These are phyloP conservation scores for Papilio protenor DNA, from an alignment of 2,888 invertebrate genomes.

Conservation along the genomic window DNA sequence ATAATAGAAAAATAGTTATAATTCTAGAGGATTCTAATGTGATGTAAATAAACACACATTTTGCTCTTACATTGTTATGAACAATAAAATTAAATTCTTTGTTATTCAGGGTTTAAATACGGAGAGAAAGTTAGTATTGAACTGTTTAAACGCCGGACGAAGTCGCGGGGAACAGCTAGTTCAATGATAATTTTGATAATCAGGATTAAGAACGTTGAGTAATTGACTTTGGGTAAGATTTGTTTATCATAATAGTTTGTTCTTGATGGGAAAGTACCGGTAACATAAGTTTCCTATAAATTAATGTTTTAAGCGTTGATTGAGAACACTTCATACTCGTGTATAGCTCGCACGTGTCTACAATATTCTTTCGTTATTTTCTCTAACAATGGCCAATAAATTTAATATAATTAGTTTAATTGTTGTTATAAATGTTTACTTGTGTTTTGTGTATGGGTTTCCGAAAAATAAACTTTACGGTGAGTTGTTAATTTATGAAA, in stretches of 20 bases:
- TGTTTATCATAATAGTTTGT: neutral
- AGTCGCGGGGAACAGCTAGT: too few species aligned
- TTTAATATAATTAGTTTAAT: slow-evolving; percentile 11
- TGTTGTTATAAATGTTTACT: slow-evolving; percentile 5
- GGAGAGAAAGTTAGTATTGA: too few species aligned
- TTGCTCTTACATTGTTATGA: too few species aligned
- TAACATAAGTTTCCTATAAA: slow-evolving; percentile 6
- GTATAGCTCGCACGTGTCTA: neutral
- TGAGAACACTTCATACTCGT: slow-evolving; percentile 9
- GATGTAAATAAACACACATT: too few species aligned
- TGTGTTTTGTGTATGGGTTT: slow-evolving; percentile 12
- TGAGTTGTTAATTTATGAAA: neutral
- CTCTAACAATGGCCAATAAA: slow-evolving; percentile 3
- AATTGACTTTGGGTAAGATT: neutral
- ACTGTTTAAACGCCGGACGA: too few species aligned
- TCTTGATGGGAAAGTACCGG: slow-evolving; percentile 13
- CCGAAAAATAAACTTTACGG: slow-evolving; percentile 24
- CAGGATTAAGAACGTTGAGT: neutral
- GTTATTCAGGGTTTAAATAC: too few species aligned
- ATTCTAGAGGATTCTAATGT: too few species aligned
- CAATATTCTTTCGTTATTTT: neutral
- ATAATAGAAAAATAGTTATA: too few species aligned
- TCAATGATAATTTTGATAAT: neutral
- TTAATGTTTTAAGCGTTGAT: neutral
- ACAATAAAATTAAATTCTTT: too few species aligned